Conservation (phyloP, 2,797 vertebrate genomes). For the Paramormyrops hopkinsi region DNA sequence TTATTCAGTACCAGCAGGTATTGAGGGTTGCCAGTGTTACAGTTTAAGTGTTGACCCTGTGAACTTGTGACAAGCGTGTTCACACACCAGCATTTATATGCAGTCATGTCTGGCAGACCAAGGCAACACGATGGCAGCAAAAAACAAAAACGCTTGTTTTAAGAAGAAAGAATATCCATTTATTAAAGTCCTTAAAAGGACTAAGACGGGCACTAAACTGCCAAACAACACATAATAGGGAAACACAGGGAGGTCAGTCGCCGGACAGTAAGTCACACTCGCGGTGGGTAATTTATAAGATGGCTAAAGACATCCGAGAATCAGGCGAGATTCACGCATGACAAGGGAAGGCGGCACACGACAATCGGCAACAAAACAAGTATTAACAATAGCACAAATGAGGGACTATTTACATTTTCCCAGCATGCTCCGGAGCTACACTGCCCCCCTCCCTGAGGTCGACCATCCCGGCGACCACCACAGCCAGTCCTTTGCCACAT, state of each 20-base stretch:
- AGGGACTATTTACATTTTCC: too few species aligned
- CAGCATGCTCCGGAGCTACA: too few species aligned
- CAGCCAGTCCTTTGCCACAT: too few species aligned
- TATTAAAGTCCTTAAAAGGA: not conserved
- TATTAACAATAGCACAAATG: too few species aligned
- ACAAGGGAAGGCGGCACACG: too few species aligned
- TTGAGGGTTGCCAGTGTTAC: not conserved
- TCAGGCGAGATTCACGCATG: too few species aligned
- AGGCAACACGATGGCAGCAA: not conserved
- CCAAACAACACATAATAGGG: not conserved
- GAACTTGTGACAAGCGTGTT: not conserved
- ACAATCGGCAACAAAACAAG: too few species aligned
- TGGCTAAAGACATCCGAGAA: not conserved
- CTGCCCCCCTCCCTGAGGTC: too few species aligned
- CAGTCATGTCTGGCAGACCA: not conserved
- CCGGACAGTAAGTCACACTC: too few species aligned
- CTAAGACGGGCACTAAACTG: not conserved
- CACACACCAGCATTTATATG: not conserved
- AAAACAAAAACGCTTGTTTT: not conserved
- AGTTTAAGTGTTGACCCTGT: not conserved
- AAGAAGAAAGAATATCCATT: not conserved
- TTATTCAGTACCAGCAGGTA: not conserved
- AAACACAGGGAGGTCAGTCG: not conserved
- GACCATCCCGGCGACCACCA: too few species aligned
- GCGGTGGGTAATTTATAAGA: not conserved